Base-by-base conservation (phyloP, 2,797 vertebrate genomes). In the Gymnothorax javanicus region DNA sequence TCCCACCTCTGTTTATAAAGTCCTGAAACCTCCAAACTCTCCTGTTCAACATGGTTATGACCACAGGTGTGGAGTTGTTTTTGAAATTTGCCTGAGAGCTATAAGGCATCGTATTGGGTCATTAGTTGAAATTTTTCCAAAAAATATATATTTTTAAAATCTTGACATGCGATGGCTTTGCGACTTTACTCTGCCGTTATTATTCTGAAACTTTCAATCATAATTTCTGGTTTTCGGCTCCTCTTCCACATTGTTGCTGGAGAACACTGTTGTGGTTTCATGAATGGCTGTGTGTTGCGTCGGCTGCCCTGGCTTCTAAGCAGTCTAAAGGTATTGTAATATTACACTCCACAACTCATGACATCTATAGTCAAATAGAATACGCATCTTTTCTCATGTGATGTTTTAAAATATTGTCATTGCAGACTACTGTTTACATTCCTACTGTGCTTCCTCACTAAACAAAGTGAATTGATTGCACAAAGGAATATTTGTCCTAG, bases 401-500 rank as follows among this genome's bases (percentile, higher is more conserved):
- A 73, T 73, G 33, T 13, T 43, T 73, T 43, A 43, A 43, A 33
- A 43, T 73, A 17, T 73, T 33, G 27, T 73, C 25, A 73, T 13
- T 43, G 33, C 33, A 71, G 43, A 73, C 27, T 33, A 73, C 25
- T 73, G 27, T 73, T 9, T 43, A 15, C 27, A 73, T 43, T 73
- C 3, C 25, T 33, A 33, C 15, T 43, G 11, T 33, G 27, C 33
- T 73, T 15, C 27, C 13, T 6, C 43, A 43, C 73, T 77, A 43
- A 50, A 50, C n/a, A 52, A 75, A 75, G 15, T 77, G 43, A 73
- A 73, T 33, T 43, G 27, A 69, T 25, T 69, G 23, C 23, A 59
- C 82, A 83, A 83, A 59, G n/a, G 82, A 59, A 23, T 23, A 59
- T 58, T 58, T 77, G 73, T 77, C 13, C 33, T 77, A 77, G 7